These are phyloP conservation scores for Pao palembangensis DNA, from an alignment of 2,113 vertebrate species.

Conservation along the genomic window DNA sequence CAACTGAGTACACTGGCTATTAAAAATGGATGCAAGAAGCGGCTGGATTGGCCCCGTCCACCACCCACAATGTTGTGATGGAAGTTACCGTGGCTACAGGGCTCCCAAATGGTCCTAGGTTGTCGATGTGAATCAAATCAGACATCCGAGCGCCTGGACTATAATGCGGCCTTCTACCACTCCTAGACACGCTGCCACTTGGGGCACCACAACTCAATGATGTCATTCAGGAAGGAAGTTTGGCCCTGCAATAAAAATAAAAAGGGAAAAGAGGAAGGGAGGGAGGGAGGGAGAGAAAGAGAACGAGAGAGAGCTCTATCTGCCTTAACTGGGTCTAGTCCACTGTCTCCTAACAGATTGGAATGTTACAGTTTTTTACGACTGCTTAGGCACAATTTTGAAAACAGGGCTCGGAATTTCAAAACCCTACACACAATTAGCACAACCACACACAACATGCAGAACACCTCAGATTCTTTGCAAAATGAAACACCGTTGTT, in stretches of 20 bases:
- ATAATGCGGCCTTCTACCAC: slow-evolving; percentile 31
- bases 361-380: no score
- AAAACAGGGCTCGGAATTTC: no score
- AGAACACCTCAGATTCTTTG: no score
- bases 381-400: no score
- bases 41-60: slow-evolving; percentile 47
- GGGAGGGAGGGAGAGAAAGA: not conserved
- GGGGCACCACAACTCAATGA: slow-evolving; percentile 50
- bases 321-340: no score
- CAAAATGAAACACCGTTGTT: no score
- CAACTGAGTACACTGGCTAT: slow-evolving; percentile 68
- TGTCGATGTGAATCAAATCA: slow-evolving; percentile 72
- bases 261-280: not conserved
- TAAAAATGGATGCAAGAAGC: slow-evolving; percentile 72
- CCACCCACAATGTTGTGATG: slow-evolving; percentile 66
- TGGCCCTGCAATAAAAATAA: slow-evolving; percentile 19
- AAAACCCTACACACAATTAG: no score
- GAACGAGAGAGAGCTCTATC: not conserved
- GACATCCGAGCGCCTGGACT: slow-evolving; percentile 42
- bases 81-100: slow-evolving; percentile 69
- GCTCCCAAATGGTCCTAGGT: slow-evolving; percentile 66
- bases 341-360: no score
- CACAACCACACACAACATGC: no score
- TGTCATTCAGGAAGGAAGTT: slow-evolving; percentile 56
- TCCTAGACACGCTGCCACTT: slow-evolving; percentile 38